Base-by-base conservation (phyloP, 2,888 invertebrate species). In the Vannuccia rotundouncinata region DNA sequence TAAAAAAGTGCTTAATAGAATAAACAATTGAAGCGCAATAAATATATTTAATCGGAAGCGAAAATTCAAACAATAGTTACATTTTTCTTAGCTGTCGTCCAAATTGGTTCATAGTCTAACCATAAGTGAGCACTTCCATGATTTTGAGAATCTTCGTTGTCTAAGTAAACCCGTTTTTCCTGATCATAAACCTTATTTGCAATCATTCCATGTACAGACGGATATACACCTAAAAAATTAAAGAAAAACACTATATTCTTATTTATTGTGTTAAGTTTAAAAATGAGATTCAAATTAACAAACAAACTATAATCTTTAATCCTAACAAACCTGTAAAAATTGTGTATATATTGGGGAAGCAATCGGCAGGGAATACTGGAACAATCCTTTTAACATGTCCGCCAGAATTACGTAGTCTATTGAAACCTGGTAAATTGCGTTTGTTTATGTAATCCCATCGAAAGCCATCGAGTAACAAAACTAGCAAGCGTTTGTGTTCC, bases 391-490 rank as follows among this genome's bases (percentile, higher is more conserved):
- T 73, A 1, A 81, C 45, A n/a, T 29, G 80, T n/a, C 80, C 78
- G 2, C 81, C 81, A 5, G 1, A 22, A 10, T 28, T 25, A 17
- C 45, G 25, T 1, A 79, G 22, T 1, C 25, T 5, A 22, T 22
- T n/a, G 27, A 81, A 80, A 1, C 81, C 81, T 10, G 13, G 1
- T 10, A 80, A 29, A 22, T 66, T n/a, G 13, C 31, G 29, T 27
- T 75, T 31, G 1, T 31, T 59, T 27, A 80, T 66, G 31, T 81
- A 81, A 29, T 81, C 81, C 81, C 81, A 81, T 10, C 81, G 81
- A 31, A 81, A 80, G 5, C 81, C 81, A 74, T 81, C 81, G n/a
- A 81, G 29, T 1, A 80, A 78, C 5, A 81, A 27, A n/a, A 81
- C 5, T 29, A 81, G 30, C 10, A 79, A 27, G 76, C 31, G 28